Conservation (phyloP, 2,888 invertebrate genomes). For the Tridacna gigas region DNA sequence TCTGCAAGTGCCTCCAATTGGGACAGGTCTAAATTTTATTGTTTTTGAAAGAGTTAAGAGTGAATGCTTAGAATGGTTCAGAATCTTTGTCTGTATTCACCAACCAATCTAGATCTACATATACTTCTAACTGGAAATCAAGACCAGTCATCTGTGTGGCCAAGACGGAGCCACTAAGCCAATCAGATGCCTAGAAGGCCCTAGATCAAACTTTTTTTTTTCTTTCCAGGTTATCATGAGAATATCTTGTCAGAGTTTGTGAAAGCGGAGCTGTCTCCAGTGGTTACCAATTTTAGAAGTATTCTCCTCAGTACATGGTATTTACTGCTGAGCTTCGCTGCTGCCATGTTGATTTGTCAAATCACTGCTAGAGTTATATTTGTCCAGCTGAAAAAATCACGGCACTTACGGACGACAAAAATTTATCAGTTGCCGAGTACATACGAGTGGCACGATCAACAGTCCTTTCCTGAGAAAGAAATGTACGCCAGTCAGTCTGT, state of each 20-base stretch:
- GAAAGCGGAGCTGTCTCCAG: constrained; percentile 72
- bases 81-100: too few species aligned
- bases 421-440: constrained; percentile 57
- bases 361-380: constrained; percentile 71
- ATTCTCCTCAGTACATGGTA: constrained; percentile 71
- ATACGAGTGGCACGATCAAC: constrained; percentile 46
- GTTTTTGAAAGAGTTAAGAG: too few species aligned
- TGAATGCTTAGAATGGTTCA: too few species aligned
- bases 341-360: constrained; percentile 74
- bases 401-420: constrained; percentile 65
- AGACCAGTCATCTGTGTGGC: neutral
- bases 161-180: neutral
- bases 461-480: constrained; percentile 59
- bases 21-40: too few species aligned
- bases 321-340: constrained; percentile 67
- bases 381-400: constrained; percentile 73
- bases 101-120: neutral
- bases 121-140: neutral
- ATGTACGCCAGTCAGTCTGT: constrained; percentile 77
- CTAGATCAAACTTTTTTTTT: neutral
- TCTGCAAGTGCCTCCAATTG: too few species aligned
- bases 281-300: constrained; percentile 68
- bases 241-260: constrained; percentile 61
- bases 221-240: constrained; percentile 67
- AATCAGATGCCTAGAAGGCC: neutral